Base-by-base conservation (phyloP, 2,888 invertebrate species). In the Apantesis nais region DNA sequence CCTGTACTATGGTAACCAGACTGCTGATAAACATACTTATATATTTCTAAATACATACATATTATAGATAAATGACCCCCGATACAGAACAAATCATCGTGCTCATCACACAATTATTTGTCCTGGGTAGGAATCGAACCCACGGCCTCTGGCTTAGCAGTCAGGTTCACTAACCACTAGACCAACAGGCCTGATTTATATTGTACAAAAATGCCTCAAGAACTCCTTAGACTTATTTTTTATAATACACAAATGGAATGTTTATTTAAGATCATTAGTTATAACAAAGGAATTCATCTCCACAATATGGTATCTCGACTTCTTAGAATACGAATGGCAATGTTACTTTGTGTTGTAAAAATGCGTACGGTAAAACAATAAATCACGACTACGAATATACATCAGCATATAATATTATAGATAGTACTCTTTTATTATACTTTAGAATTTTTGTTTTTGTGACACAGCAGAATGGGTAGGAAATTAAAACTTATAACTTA, bases 321-420 rank as follows among this genome's bases (percentile, higher is more conserved):
- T 58, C 58, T 58, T 58, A 29, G 58, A 55, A 55, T 25, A 25
- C 25, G 55, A 29, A 58, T 29, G 58, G 58, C 58, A 58, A 58
- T 16, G 16, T 58, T 14, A 29, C 58, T 58, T 58, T 58, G 29
- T 29, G 55, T 16, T 29, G 58, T 58, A 1, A 58, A 58, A 3
- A 29, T 29, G 1, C 2, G 29, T 58, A 58, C 16, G 58, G 58
- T 34, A 4, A 29, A 16, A 58, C 29, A 58, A 58, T 29, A 58
- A 29, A 58, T 58, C 29, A 58, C 29, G 5, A 7, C 2, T 7
- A 52, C 11, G 52, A 22, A 48, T 22, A 1, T 5, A 34, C 34
- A 34, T 48, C 22, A 8, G 2, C 22, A 7, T 8, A 22, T n/a
- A 52, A 19, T 52, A 8, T 52, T 52, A 11, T 22, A 7, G 8